Evolutionary conservation across 1,140 invertebrate genomes (phyloP).

Genomic region (Plectrocnemia conspersa): DNA sequence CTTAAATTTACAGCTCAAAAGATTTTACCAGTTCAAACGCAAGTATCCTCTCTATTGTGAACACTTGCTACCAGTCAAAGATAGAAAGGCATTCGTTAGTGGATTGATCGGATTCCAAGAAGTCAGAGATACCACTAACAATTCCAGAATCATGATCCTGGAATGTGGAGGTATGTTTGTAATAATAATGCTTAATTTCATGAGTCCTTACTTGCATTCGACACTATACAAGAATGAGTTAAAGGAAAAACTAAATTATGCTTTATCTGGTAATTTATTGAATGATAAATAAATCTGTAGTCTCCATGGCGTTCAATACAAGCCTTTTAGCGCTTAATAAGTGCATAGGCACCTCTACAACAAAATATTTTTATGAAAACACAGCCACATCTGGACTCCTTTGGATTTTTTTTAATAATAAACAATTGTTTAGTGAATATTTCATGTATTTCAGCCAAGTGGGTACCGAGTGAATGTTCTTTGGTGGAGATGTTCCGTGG

Average conservation of each 20-base stretch:
- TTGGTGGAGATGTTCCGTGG: conserved; percentile 75
- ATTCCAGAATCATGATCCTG: conserved; percentile 66
- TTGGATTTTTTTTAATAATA: no score
- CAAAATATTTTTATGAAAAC: no score
- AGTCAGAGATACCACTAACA: conserved; percentile 67
- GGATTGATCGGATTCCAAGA: conserved; percentile 71
- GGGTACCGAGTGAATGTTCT: conserved; percentile 70
- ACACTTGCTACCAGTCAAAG: conserved; percentile 59
- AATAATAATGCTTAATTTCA: no score
- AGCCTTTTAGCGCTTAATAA: no score
- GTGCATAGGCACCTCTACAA: no score
- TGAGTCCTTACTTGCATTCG: no score
- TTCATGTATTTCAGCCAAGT: conserved; percentile 58
- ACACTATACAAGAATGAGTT: no score
- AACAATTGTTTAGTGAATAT: background rate
- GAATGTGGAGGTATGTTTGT: conserved; percentile 66
- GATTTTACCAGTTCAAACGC: conserved; percentile 71
- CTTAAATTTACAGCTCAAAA: conserved; percentile 57
- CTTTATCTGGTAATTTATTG: no score
- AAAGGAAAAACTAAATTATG: no score
- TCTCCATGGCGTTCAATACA: no score
- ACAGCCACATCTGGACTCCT: no score
- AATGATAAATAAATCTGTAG: no score
- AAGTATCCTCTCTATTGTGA: conserved; percentile 65
- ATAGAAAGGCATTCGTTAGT: conserved; percentile 66